Conservation (phyloP, 2,113 vertebrate genomes). For the Orthonyx spaldingii region DNA sequence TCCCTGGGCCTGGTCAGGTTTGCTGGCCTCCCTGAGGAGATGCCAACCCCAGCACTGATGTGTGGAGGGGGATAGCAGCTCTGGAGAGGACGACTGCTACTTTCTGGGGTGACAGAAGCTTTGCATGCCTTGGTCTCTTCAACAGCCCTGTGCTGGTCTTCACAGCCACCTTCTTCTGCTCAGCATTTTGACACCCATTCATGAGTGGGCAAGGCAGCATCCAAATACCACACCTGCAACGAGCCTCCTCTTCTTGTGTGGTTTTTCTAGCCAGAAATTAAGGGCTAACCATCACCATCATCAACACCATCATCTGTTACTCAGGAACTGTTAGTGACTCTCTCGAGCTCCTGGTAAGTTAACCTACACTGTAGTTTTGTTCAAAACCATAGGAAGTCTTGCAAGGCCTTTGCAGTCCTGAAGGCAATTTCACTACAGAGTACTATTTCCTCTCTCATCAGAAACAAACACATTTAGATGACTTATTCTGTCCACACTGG, state of each 20-base stretch:
- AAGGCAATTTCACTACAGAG: neutral
- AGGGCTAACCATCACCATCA: neutral
- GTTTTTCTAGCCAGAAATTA: neutral
- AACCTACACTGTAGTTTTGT: neutral
- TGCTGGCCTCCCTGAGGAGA: neutral
- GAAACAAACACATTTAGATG: neutral
- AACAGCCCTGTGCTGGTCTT: rapidly evolving
- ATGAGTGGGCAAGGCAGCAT: rapidly evolving
- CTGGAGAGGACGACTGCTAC: rapidly evolving
- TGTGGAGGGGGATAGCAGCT: neutral
- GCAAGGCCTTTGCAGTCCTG: neutral
- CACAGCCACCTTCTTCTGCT: neutral
- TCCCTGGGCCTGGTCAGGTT: rapidly evolving
- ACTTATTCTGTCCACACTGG: neutral
- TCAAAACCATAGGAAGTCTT: neutral
- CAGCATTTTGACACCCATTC: rapidly evolving
- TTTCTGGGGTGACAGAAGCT: neutral
- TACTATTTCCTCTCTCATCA: neutral
- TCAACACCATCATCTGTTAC: neutral
- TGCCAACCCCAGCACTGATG: rapidly evolving
- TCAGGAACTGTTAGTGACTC: neutral
- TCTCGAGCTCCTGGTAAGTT: neutral
- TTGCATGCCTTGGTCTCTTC: neutral
- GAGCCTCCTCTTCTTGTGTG: neutral
- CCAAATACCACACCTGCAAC: rapidly evolving